Evolutionary conservation across 2,797 vertebrate genomes (phyloP).

Genomic region (Eospalax fontanierii): DNA sequence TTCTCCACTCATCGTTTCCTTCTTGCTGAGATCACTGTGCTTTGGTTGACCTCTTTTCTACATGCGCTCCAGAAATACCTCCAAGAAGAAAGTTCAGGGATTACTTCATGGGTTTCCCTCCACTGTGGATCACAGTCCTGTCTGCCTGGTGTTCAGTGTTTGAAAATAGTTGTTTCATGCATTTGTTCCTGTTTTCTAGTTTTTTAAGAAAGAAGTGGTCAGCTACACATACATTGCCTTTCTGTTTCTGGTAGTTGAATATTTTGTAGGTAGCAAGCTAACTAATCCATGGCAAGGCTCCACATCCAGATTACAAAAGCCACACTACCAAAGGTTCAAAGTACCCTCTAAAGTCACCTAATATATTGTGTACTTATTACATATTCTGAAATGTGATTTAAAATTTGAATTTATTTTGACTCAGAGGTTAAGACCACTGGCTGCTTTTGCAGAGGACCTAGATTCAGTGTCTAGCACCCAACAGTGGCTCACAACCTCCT

Average conservation of each 20-base stretch:
- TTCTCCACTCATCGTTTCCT: constrained; percentile 15
- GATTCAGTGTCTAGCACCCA: no score
- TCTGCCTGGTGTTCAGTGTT: not conserved
- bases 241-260: not conserved
- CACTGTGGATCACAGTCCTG: not conserved
- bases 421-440: no score
- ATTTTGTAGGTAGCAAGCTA: not conserved
- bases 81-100: not conserved
- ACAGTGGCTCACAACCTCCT: no score
- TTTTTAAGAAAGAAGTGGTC: not conserved
- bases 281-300: not conserved
- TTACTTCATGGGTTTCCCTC: not conserved
- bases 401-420: not conserved
- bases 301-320: not conserved
- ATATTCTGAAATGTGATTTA: not conserved
- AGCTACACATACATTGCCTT: not conserved
- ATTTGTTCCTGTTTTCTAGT: constrained; percentile 55
- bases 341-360: not conserved
- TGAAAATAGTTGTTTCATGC: constrained; percentile 24
- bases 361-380: not conserved
- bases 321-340: not conserved
- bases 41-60: no score
- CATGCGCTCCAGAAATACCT: not conserved
- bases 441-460: no score
- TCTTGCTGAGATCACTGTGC: not conserved